Conservation (phyloP, 2,888 invertebrate genomes). For the Tachina grossa region DNA sequence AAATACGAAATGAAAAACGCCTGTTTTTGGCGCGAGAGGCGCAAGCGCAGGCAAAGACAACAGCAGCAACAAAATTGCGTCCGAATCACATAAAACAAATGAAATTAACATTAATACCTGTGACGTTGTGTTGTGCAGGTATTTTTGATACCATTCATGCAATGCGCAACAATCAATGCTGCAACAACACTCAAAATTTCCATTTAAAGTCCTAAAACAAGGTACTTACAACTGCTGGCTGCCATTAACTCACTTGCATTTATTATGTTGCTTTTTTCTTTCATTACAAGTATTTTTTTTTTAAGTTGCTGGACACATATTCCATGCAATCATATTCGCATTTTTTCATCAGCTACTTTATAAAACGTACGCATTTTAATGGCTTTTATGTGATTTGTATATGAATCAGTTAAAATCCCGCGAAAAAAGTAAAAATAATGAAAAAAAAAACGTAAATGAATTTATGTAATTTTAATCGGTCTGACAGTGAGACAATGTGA, state of each 20-base stretch:
- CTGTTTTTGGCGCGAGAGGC: constrained; percentile 20
- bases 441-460: constrained; percentile 19
- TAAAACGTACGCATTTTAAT: constrained; percentile 68
- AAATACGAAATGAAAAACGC: constrained; percentile 24
- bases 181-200: constrained; percentile 50
- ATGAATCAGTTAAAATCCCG: constrained; percentile 34
- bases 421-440: background rate
- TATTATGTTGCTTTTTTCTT: constrained; percentile 1
- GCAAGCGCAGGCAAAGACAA: background rate
- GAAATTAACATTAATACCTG: constrained; percentile 63
- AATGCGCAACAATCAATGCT: constrained; percentile 1
- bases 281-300: constrained; percentile 1
- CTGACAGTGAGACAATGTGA: constrained; percentile 46
- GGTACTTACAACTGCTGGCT: constrained; percentile 10
- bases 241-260: constrained; percentile 11
- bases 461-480: constrained; percentile 63
- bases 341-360: constrained; percentile 46
- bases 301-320: constrained; percentile 14
- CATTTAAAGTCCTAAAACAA: constrained; percentile 56
- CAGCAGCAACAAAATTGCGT: background rate
- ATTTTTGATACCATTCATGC: background rate
- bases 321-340: background rate
- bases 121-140: constrained; percentile 54
- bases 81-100: constrained; percentile 50
- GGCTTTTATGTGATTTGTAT: constrained; percentile 69